Conservation (phyloP, 2,113 vertebrate genomes). For the Sinocyclocheilus maitianheensis region DNA sequence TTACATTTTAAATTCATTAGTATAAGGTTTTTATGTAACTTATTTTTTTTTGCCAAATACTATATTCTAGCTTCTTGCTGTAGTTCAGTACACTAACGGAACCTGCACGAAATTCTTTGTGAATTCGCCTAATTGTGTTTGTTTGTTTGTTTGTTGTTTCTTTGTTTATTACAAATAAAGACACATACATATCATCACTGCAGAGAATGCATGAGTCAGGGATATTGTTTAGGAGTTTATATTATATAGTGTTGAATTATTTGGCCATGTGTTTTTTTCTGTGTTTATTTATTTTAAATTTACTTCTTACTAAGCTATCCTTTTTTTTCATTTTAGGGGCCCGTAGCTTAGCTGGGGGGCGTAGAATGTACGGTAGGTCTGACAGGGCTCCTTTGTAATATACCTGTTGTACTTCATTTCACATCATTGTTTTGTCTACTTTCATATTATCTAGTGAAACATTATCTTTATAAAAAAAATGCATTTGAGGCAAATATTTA, state of each 20-base stretch:
- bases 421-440: slow-evolving; percentile 70
- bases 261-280: not conserved
- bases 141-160: slow-evolving; percentile 19
- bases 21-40: not conserved
- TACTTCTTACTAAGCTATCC: slow-evolving; percentile 74
- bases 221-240: slow-evolving; percentile 61
- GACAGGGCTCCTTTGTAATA: slow-evolving; percentile 71
- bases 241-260: slow-evolving; percentile 44
- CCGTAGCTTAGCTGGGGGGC: slow-evolving; percentile 80
- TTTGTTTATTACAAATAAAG: slow-evolving; percentile 30
- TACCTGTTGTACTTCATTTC: slow-evolving; percentile 68
- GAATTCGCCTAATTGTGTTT: slow-evolving; percentile 32
- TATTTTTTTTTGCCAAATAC: not conserved
- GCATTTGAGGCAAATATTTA: not conserved
- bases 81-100: not conserved
- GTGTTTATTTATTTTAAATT: slow-evolving; percentile 52
- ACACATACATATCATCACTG: slow-evolving; percentile 7
- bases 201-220: slow-evolving; percentile 58
- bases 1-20: not conserved
- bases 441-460: slow-evolving; percentile 55
- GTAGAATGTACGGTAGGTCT: slow-evolving; percentile 81
- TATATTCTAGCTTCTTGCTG: not conserved
- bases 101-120: slow-evolving; percentile 11
- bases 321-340: slow-evolving; percentile 72
- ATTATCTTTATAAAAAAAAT: not conserved